Base-by-base conservation (phyloP, 1,140 invertebrate species). In the Drosophila sproati region DNA sequence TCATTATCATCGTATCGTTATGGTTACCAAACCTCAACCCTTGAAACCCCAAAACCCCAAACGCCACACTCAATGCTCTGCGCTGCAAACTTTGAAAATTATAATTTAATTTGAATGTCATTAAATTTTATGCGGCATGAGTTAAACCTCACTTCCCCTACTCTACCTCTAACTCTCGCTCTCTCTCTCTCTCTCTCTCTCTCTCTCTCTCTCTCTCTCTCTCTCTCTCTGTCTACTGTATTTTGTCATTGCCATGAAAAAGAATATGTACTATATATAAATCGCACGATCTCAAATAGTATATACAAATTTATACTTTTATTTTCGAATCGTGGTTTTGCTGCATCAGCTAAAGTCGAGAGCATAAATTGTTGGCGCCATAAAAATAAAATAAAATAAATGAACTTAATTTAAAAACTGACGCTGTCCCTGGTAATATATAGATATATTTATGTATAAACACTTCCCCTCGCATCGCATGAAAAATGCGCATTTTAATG, bases 91-190 rank as follows among this genome's bases (percentile, higher is more conserved):
- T 87, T 87, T 87, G 87, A 77, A 87, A 87, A 87, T 87, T 88
- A 88, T 87, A 87, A 87, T 87, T 87, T 89, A 80, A 87, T 87
- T 87, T 87, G 85, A 87, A 87, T 87, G 83, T 83, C 83, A 87
- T 87, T 87, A 87, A 87, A 87, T 89, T 87, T 87, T 87, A 78
- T 82, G 69, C 55, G 80, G 76, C 75, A 47, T 54, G 39, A 54
- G 51, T 62, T 43, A n/a, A 50, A 6, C 41, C 35, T 10, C 54
- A 37, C 29, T 67, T 37, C 4, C 45, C 34, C 12, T 12, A 10
- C 52, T 12, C 32, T 28, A 34, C 3, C n/a, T 29, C 12, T 31
- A 4, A 43, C 31, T 43, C 10, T 8, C 8, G 10, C 35, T 20
- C 0, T 39, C 29, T 51, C 35, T 28, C 31, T 62, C 0, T 41